Conservation (phyloP, 2,113 vertebrate species). For the Apeltes quadracus region DNA sequence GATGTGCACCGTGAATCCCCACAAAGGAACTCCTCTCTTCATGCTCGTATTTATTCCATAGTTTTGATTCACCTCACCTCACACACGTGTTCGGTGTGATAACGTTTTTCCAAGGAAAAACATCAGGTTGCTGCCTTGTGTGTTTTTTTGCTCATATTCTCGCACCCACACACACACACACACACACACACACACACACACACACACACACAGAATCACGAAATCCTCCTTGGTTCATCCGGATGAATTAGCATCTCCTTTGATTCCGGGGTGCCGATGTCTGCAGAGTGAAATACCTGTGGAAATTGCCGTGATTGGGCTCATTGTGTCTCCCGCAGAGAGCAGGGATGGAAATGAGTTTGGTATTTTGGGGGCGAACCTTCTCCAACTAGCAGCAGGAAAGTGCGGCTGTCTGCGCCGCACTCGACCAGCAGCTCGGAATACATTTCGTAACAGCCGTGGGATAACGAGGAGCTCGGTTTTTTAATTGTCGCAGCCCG, state of each 20-base stretch:
- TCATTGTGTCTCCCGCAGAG: slow-evolving; percentile 55
- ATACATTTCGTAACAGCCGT: slow-evolving; percentile 44
- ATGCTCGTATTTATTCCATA: slow-evolving; percentile 28
- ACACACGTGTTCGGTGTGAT: slow-evolving; percentile 52
- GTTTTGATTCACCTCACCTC: slow-evolving; percentile 21
- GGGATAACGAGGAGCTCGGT: slow-evolving; percentile 36
- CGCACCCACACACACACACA: neutral
- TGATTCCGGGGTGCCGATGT: slow-evolving; percentile 52
- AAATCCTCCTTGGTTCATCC: slow-evolving; percentile 38
- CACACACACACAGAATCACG: slow-evolving; percentile 29
- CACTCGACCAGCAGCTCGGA: slow-evolving; percentile 43
- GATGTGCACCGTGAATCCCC: slow-evolving; percentile 24
- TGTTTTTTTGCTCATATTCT: slow-evolving; percentile 21
- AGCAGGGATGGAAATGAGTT: slow-evolving; percentile 57
- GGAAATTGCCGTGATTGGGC: slow-evolving; percentile 64
- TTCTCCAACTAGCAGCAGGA: slow-evolving; percentile 20
- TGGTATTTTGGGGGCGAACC: slow-evolving; percentile 53
- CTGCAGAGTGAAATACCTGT: slow-evolving; percentile 56
- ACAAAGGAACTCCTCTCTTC: slow-evolving; percentile 24
- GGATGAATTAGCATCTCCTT: slow-evolving; percentile 63
- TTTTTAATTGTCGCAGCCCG: slow-evolving; percentile 51
- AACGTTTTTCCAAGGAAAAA: slow-evolving; percentile 37
- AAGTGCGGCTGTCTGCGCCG: slow-evolving; percentile 32
- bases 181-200: slow-evolving; percentile 5
- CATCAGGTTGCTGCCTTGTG: slow-evolving; percentile 25